Conservation (phyloP, 2,888 invertebrate genomes). For the Lamellibrachia columna region DNA sequence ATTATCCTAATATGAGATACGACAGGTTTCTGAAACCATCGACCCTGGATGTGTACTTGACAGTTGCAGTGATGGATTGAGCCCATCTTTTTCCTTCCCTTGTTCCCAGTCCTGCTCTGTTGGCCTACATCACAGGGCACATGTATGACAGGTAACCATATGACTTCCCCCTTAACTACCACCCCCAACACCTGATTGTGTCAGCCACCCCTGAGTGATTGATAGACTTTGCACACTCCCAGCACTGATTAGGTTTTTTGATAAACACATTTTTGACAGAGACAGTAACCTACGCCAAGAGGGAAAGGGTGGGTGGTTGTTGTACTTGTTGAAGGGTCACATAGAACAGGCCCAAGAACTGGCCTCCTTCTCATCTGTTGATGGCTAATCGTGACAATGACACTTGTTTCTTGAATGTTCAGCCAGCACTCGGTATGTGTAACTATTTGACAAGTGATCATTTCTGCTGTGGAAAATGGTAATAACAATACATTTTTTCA, state of each 20-base stretch:
- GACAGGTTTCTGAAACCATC: neutral
- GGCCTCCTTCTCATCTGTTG: neutral
- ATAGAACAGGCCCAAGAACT: neutral
- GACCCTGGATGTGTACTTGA: neutral
- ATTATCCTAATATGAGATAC: too few species aligned
- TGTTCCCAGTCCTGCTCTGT: neutral
- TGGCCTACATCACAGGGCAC: neutral
- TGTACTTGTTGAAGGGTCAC: neutral
- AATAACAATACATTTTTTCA: too few species aligned
- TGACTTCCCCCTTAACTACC: too few species aligned
- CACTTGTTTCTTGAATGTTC: neutral
- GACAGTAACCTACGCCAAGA: neutral
- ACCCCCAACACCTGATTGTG: neutral
- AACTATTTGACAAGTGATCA: too few species aligned
- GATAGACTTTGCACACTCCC: neutral
- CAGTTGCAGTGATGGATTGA: neutral
- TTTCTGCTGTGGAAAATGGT: too few species aligned
- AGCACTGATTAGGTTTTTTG: neutral
- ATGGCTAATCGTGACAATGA: neutral
- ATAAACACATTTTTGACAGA: neutral
- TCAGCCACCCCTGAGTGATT: slow-evolving; percentile 16
- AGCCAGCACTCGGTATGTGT: neutral
- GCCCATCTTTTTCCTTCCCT: neutral
- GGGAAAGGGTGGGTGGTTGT: neutral
- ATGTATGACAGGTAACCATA: neutral